Base-by-base conservation (phyloP, 92 coral and sea anemone species). In the Hydrozoanthus gracilis region DNA sequence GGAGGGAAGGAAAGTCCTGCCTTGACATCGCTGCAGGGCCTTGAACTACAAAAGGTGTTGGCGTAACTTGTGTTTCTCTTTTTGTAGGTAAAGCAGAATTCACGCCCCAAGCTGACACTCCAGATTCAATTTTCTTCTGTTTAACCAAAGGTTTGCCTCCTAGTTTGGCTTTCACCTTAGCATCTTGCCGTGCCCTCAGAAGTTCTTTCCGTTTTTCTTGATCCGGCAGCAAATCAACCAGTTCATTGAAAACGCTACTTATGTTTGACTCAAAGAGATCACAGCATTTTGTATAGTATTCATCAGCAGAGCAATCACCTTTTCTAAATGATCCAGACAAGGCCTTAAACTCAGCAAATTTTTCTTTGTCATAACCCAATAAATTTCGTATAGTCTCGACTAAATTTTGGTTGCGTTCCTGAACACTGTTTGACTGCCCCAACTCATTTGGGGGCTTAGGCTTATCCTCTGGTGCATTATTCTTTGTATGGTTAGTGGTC, bases 141-240 rank as follows among this genome's bases (percentile, higher is more conserved):
- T 79, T 79, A 44, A 10, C 7, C 2, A 49, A 51, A 80, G 10
- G n/a, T 47, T 49, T 77, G 0, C 90, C 91, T 45, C 75, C 88
- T 39, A 86, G 90, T 82, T 91, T 93, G 39, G 94, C 90, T 44
- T 14, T 56, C 51, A 93, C 60, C 79, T 92, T 96, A 18, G 95
- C 94, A 93, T 96, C 99, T 71, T 93, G 93, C 44, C 89, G 94
- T 5, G 87, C 96, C 49, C 76, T 72, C 51, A 96, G 66, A 51
- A 96, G 92, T 78, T 95, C 90, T 82, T 84, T 55, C 74, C 73
- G 94, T 68, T 91, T 93, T 12, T 92, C 94, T 70, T 82, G 80
- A 64, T 96, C 98, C 4, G 99, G 99, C 50, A 96, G 87, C 55
- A 96, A 85, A 87, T 91, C 96, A 75, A 96, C 96, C 52, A 96